A percentile compares a stretch with the other conserved stretches of the same genome.
Evolutionary conservation across 2,888 invertebrate genomes (phyloP).

Genomic region (Andrena bicolor): DNA sequence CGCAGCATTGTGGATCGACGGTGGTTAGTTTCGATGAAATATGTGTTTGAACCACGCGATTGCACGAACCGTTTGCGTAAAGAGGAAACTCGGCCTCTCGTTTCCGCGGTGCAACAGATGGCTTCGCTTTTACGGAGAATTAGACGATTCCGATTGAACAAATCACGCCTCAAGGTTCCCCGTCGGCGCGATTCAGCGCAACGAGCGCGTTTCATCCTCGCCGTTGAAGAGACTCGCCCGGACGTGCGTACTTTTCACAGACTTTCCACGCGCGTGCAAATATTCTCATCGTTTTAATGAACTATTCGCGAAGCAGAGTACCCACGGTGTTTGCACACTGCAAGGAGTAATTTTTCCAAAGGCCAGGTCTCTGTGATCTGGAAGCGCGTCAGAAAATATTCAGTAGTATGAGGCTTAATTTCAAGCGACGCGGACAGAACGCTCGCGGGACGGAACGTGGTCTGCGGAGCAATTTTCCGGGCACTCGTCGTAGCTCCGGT

Average conservation of each 20-base stretch:
- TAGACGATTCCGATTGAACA: slow-evolving; percentile 66
- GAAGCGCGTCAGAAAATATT: slow-evolving; percentile 13
- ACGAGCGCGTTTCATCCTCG: slow-evolving; percentile 33
- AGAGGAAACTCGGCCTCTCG: slow-evolving; percentile 34
- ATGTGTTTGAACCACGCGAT: slow-evolving; percentile 17
- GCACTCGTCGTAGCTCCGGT: slow-evolving; percentile 49
- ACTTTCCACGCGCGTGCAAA: too few species aligned
- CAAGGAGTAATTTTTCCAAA: too few species aligned
- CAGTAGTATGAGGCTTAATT: slow-evolving; percentile 28
- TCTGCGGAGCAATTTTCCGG: slow-evolving; percentile 45
- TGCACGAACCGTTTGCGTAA: not conserved
- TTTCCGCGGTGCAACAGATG: slow-evolving; percentile 64
- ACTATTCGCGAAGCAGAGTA: too few species aligned
- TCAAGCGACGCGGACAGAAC: slow-evolving; percentile 4
- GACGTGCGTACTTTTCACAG: not conserved
- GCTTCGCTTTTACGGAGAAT: slow-evolving; percentile 67
- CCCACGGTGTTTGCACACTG: too few species aligned
- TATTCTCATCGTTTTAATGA: too few species aligned
- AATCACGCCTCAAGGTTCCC: slow-evolving; percentile 59
- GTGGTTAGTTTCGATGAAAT: slow-evolving; percentile 6
- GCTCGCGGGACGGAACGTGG: slow-evolving; percentile 1
- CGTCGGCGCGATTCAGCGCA: slow-evolving; percentile 49
- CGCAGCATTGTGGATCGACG: not conserved
- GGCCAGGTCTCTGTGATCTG: not conserved
- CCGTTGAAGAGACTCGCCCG: slow-evolving; percentile 25